A percentile compares a stretch with the other conserved stretches of the same genome.
Evolutionary conservation across 2,888 invertebrate species (phyloP).

Genomic region (Drosophila meridionalis): DNA sequence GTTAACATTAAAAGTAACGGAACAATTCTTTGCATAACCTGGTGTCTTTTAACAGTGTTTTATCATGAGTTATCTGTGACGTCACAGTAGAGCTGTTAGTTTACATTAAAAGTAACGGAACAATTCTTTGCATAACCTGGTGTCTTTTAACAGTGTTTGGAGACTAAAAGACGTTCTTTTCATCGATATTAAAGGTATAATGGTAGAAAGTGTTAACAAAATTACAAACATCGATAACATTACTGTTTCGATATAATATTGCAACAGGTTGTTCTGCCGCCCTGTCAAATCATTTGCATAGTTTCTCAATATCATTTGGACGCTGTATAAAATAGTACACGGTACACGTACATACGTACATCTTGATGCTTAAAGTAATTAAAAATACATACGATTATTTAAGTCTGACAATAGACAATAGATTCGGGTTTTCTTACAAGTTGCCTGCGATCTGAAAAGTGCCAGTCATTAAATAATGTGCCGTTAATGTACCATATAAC

Average conservation of each 20-base stretch:
- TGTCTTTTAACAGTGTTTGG: too few relatives aligned
- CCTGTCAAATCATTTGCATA: slow-evolving; percentile 31
- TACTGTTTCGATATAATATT: slow-evolving; percentile 11
- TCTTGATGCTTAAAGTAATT: slow-evolving; percentile 53
- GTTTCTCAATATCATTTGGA: slow-evolving; percentile 28
- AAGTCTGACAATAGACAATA: slow-evolving; percentile 18
- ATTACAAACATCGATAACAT: slow-evolving; percentile 11
- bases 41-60: too few relatives aligned
- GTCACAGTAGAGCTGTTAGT: too few relatives aligned
- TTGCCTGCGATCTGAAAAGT: slow-evolving; percentile 7
- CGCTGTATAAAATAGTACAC: slow-evolving; percentile 23
- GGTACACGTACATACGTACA: slow-evolving; percentile 23
- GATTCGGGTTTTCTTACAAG: background rate
- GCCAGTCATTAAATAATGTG: slow-evolving; percentile 1
- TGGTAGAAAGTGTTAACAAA: background rate
- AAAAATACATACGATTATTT: slow-evolving; percentile 33
- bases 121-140: too few relatives aligned
- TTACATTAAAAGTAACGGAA: too few relatives aligned
- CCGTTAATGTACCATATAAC: background rate
- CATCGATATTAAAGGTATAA: background rate
- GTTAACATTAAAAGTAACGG: too few relatives aligned
- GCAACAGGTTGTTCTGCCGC: slow-evolving; percentile 44
- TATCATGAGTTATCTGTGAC: too few relatives aligned
- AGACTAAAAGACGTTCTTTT: background rate
- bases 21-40: too few relatives aligned